These are phyloP conservation scores for Tinea pellionella DNA, from an alignment of 2,888 invertebrate species.

Conservation along the genomic window DNA sequence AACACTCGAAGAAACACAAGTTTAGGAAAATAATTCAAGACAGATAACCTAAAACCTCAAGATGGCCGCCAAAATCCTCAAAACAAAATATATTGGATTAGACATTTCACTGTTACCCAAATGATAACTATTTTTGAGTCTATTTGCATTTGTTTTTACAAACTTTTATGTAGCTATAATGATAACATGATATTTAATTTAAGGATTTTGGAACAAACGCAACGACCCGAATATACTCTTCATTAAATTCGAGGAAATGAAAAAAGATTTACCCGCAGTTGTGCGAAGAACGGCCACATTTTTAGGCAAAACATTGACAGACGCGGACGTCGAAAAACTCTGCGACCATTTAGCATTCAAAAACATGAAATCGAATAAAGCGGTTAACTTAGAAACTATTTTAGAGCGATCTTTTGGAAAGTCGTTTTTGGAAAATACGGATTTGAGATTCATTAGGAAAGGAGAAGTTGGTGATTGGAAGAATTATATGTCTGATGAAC, in stretches of 20 bases:
- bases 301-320: slow-evolving; percentile 73
- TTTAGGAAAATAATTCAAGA: no score
- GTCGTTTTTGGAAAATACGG: slow-evolving; percentile 55
- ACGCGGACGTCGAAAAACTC: slow-evolving; percentile 75
- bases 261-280: slow-evolving; percentile 74
- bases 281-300: slow-evolving; percentile 79
- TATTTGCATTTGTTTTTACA: no score
- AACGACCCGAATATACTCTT: slow-evolving; percentile 80
- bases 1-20: no score
- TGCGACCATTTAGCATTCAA: slow-evolving; percentile 82
- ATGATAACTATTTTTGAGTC: no score
- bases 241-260: slow-evolving; percentile 86
- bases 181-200: background rate
- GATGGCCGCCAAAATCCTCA: no score
- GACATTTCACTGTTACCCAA: no score
- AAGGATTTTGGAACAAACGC: slow-evolving; percentile 76
- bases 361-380: slow-evolving; percentile 84
- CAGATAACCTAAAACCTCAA: no score
- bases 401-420: slow-evolving; percentile 64
- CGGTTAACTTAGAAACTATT: slow-evolving; percentile 78
- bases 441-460: slow-evolving; percentile 77
- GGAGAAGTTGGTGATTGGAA: slow-evolving; percentile 86
- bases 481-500: slow-evolving; percentile 79
- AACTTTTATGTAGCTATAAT: no score
- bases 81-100: no score